These are phyloP conservation scores for Cryptus armator DNA, from an alignment of 2,888 invertebrate species.

Conservation along the genomic window DNA sequence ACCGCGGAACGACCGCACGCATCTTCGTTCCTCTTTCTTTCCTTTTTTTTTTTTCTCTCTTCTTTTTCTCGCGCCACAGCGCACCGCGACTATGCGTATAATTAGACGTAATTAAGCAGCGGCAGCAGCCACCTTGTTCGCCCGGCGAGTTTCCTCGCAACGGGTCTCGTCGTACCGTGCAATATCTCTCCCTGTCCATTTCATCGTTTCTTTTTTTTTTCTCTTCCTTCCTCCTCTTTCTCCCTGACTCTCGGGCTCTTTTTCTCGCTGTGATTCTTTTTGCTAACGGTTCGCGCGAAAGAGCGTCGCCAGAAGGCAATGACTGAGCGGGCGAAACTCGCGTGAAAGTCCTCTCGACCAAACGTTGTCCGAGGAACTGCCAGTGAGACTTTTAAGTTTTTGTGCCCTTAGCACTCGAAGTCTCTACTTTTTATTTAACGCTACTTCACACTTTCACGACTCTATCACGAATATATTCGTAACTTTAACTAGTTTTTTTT, in stretches of 20 bases:
- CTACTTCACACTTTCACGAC: constrained; percentile 25
- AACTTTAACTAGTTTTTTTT: not conserved
- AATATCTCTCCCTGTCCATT: constrained; percentile 64
- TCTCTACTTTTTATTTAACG: constrained; percentile 16
- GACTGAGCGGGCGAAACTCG: constrained; percentile 46
- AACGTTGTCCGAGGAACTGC: constrained; percentile 41
- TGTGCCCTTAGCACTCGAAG: constrained; percentile 24
- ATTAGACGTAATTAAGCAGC: constrained; percentile 82
- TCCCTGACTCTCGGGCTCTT: constrained; percentile 25
- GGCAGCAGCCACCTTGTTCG: constrained; percentile 74
- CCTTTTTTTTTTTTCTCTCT: constrained; percentile 41
- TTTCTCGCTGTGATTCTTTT: constrained; percentile 49
- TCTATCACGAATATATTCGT: constrained; percentile 7
- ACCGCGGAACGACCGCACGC: constrained; percentile 36
- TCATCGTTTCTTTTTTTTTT: constrained; percentile 17
- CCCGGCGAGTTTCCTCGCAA: constrained; percentile 52
- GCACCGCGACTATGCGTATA: constrained; percentile 75
- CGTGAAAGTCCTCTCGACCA: constrained; percentile 35
- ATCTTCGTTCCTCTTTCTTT: constrained; percentile 35
- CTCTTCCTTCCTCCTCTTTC: constrained; percentile 35
- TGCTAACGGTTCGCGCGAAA: constrained; percentile 54
- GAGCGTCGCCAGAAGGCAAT: constrained; percentile 59
- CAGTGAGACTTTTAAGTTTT: constrained; percentile 50
- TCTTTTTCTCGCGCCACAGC: constrained; percentile 55
- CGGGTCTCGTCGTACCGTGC: constrained; percentile 54